Base-by-base conservation (phyloP, 2,113 vertebrate genomes). In the Heterotis niloticus region DNA sequence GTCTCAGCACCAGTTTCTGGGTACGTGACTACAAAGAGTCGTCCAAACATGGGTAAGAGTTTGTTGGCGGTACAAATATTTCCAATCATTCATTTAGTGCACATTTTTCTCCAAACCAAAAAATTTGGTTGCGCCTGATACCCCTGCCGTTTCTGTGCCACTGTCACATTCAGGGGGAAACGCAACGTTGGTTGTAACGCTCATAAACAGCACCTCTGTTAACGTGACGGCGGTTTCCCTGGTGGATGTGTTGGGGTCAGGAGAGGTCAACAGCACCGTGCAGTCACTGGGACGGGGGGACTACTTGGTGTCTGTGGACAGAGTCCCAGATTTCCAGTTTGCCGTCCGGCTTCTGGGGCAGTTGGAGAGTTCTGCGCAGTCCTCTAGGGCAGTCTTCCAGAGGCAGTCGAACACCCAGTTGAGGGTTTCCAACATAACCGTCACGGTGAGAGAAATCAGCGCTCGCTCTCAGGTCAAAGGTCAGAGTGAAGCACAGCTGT, bases 401-500 rank as follows among this genome's bases (percentile, higher is more conserved):
- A 87, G 90, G 60, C 86, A 88, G 76, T 83, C 87, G 5, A 16
- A 84, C 9, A 88, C 77, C 75, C 84, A n/a, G 77, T 80, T 87
- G 14, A 85, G 72, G 67, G 17, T 79, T 60, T 91, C 90, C 3
- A 86, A 82, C 64, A 12, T 91, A 11, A 88, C 62, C 0, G 69
- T 90, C 5, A 66, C 51, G 20, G 90, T 90, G 83, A 87, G 89
- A 71, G 34, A 44, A 44, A 2, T 7, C 34, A 44, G 34, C 34
- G 7, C 34, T 44, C 34, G 34, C 34, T 44, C 3, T 44, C 2
- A 44, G 34, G 34, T 44, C 34, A 44, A 44, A 44, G 34, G 34
- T 44, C 34, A 44, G 1, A 26, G 54, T 44, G 34, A 44, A 44
- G 2, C 56, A 24, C 52, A 23, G 10, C 18, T 20, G 12, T 66